Evolutionary conservation across 2,888 invertebrate genomes (phyloP).

Genomic region (Xestia xanthographa): DNA sequence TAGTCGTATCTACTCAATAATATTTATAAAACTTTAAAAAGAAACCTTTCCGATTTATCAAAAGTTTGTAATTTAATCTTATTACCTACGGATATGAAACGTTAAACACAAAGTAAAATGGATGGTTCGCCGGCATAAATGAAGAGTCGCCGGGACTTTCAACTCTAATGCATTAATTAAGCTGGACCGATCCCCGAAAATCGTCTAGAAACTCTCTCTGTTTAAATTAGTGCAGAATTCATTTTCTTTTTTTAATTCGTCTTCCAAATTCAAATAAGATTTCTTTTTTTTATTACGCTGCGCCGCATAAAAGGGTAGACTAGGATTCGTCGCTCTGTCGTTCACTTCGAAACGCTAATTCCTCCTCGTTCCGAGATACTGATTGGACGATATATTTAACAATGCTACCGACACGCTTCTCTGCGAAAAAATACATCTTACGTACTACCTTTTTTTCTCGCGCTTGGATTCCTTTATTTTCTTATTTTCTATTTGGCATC

Average conservation of each 20-base stretch:
- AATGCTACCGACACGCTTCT: constrained; percentile 87
- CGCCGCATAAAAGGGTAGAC: constrained; percentile 88
- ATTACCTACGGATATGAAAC: constrained; percentile 59
- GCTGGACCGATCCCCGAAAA: constrained; percentile 84
- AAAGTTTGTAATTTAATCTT: constrained; percentile 46
- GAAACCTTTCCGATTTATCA: constrained; percentile 17
- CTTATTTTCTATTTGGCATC: constrained; percentile 80
- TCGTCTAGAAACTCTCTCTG: constrained; percentile 85
- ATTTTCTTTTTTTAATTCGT: constrained; percentile 89
- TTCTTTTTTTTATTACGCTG: constrained; percentile 86
- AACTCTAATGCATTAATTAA: constrained; percentile 88
- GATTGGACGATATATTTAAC: constrained; percentile 91
- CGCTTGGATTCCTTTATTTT: constrained; percentile 84
- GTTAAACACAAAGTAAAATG: constrained; percentile 63
- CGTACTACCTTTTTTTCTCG: constrained; percentile 85
- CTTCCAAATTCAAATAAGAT: constrained; percentile 90
- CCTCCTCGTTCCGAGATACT: constrained; percentile 85
- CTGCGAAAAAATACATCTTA: constrained; percentile 88
- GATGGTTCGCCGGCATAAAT: constrained; percentile 60
- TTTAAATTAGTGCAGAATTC: constrained; percentile 89
- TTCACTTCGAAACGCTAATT: constrained; percentile 87
- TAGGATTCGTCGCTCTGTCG: constrained; percentile 81
- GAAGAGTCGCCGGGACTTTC: constrained; percentile 73
- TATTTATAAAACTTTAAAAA: constrained; percentile 9
- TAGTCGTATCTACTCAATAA: constrained; percentile 20